Base-by-base conservation (phyloP, 2,113 vertebrate genomes). In the Ophiodon elongatus region DNA sequence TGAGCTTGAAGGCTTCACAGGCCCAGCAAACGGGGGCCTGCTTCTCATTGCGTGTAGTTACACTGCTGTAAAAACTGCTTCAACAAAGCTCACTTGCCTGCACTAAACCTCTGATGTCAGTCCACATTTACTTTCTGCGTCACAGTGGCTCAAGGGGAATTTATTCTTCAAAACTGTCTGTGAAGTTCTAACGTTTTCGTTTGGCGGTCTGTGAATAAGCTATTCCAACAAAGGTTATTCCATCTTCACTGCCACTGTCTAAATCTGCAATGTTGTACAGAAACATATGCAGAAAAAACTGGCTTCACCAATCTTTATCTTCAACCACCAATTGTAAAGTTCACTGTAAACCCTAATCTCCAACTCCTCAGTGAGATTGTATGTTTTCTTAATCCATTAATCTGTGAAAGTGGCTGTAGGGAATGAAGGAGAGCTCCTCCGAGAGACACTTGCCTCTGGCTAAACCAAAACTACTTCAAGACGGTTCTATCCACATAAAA, bases 361-460 rank as follows among this genome's bases (percentile, higher is more conserved):
- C 6, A 23, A 45, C 54, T 79, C 21, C 45, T 66, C 33, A n/a
- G 65, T 56, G 65, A 78, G 50, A 83, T 45, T 73, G 73, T 65
- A 70, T 76, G 64, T 87, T 85, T 86, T 83, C 62, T 82, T 79
- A 73, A 89, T 73, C 84, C 76, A 82, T 90, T 89, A 86, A 88
- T 79, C 56, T 76, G 85, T 70, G 43, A 84, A 87, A 80, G 65
- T 81, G 71, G 62, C 66, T 77, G 73, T 27, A 60, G 79, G 43
- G 39, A 31, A 77, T 82, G 85, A 91, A 89, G 57, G 82, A 91
- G 57, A 79, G 72, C 80, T 82, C 74, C 80, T 59, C 54, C 29
- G 79, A 84, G 74, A 89, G 67, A 69, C 62, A 59, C 47, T 60
- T 67, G 63, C 73, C 73, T 37, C 41, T 41, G 60, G 79, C 80